These are phyloP conservation scores for Otocyon megalotis DNA, from an alignment of 2,113 vertebrate genomes.

Conservation along the genomic window DNA sequence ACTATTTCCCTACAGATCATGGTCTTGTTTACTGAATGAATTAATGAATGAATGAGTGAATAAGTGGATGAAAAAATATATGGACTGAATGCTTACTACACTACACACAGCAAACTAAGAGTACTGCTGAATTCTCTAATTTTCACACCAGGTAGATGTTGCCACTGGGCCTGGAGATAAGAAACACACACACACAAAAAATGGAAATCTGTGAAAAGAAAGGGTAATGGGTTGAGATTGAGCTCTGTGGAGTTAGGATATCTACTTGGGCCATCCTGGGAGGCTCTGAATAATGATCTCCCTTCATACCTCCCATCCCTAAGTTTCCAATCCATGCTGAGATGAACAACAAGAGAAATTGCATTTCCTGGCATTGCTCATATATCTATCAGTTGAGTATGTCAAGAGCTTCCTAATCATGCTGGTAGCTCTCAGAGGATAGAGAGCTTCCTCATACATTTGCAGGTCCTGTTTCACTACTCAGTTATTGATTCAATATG, in stretches of 20 bases:
- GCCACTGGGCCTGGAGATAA: not conserved
- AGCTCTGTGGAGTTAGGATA: too few relatives aligned
- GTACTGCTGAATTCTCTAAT: not conserved
- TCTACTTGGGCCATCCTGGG: too few relatives aligned
- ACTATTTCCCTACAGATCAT: not conserved
- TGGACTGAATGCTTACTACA: not conserved
- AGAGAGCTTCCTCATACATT: too few relatives aligned
- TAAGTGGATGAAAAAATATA: not conserved
- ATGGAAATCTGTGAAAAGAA: not conserved
- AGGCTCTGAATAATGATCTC: not conserved
- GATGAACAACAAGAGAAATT: not conserved
- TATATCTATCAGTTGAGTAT: not conserved
- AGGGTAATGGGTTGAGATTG: not conserved
- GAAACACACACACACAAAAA: not conserved
- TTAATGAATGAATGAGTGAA: not conserved
- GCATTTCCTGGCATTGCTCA: not conserved
- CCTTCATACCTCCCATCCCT: not conserved
- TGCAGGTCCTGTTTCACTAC: too few relatives aligned
- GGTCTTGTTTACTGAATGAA: not conserved
- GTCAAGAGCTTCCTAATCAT: not conserved
- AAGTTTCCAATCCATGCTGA: not conserved
- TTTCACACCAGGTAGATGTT: not conserved
- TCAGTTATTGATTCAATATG: not conserved
- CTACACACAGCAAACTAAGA: not conserved
- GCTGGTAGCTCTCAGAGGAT: not conserved